phyloP scores from a whole-genome alignment of 2,888 invertebrate genomes.

The Ormyrus labotus region DNA sequence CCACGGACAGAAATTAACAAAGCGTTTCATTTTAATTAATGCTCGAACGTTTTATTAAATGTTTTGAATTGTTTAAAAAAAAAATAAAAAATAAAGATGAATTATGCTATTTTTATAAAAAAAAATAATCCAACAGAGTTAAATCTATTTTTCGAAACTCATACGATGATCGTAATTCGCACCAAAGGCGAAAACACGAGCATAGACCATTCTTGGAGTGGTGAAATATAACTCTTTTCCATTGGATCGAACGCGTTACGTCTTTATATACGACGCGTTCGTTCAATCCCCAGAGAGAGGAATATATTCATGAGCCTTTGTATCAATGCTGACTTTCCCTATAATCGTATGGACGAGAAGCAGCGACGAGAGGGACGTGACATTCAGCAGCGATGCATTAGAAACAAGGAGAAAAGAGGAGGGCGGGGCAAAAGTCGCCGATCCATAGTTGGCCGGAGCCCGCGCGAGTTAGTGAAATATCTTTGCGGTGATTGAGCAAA shows the following conservation, averaged over 20 bases:
- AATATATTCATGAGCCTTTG: conserved; percentile 62
- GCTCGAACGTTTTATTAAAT: background rate
- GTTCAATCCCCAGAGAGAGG: conserved; percentile 3
- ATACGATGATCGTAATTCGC: background rate
- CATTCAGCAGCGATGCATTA: conserved; percentile 26
- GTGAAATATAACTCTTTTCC: conserved; percentile 2
- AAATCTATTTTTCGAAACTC: too few relatives aligned
- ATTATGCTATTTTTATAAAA: too few relatives aligned
- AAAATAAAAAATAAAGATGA: too few relatives aligned
- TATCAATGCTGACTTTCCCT: conserved; percentile 61
- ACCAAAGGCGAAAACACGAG: background rate
- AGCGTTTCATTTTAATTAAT: conserved; percentile 7
- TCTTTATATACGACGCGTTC: background rate
- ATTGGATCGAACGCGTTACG: background rate
- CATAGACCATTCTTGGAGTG: background rate
- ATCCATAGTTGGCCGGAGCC: conserved; percentile 57
- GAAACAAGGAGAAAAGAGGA: conserved; percentile 28
- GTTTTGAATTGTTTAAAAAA: background rate
- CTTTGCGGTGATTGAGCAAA: conserved; percentile 75
- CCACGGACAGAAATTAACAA: background rate
- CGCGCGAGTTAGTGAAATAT: conserved; percentile 72
- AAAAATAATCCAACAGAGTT: too few relatives aligned
- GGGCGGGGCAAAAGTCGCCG: conserved; percentile 60
- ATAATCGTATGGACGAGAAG: conserved; percentile 47
- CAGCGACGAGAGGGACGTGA: background rate